Percentiles rank a stretch among this genome's conserved stretches.
Conservation (phyloP, 2,888 invertebrate species). For the Abrostola tripartita region DNA sequence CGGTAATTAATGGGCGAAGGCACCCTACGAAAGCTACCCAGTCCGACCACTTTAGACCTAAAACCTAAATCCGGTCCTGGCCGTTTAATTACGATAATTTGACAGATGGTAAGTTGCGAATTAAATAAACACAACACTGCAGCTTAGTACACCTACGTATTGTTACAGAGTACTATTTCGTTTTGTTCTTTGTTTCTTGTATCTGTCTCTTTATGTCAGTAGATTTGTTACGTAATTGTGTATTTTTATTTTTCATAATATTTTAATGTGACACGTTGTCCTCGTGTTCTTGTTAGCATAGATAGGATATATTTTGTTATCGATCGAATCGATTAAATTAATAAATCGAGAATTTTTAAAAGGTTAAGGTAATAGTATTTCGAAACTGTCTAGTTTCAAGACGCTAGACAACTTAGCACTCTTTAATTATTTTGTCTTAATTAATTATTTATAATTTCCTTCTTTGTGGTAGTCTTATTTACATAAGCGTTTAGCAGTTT, state of each 20-base stretch:
- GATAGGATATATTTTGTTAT: not conserved
- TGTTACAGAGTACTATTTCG: constrained; percentile 7
- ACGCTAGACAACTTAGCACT: no score
- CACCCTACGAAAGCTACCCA: constrained; percentile 62
- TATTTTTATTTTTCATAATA: not conserved
- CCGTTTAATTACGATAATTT: constrained; percentile 54
- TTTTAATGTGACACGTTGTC: not conserved
- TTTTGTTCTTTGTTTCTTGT: no score
- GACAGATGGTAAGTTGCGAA: constrained; percentile 49
- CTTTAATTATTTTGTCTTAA: no score
- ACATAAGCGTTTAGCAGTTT: no score
- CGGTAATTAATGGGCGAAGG: constrained; percentile 70
- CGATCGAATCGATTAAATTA: not conserved
- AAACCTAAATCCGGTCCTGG: constrained; percentile 46
- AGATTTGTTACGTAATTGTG: no score
- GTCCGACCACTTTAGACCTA: constrained; percentile 32
- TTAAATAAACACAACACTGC: constrained; percentile 31
- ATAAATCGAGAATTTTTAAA: no score
- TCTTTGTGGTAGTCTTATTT: no score
- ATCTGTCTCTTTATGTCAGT: no score
- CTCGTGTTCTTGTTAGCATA: constrained; percentile 9
- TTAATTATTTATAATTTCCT: no score
- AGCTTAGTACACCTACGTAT: constrained; percentile 25
- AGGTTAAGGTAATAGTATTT: no score
- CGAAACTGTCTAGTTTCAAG: no score